Evolutionary conservation across 2,797 vertebrate genomes (phyloP), one percentile per base, ranked within the genome.

Genomic region (Luscinia megarhynchos): DNA sequence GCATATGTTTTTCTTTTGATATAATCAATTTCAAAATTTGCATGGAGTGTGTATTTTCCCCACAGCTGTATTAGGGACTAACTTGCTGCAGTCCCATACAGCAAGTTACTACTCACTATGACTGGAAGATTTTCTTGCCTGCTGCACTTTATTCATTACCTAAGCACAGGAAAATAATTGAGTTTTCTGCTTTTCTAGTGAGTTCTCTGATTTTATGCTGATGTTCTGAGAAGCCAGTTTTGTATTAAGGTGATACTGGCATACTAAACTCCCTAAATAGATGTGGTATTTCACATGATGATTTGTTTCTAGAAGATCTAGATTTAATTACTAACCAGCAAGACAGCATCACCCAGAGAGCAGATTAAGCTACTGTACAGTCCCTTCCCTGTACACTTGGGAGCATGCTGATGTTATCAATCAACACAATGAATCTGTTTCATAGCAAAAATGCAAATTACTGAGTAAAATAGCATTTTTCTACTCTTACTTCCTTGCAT

Each of bases 271-370:
- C 59, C 11, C 40, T 55, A 45, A 89, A 85, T 8, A 50, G 11
- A 8, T 53, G 51, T 69, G 17, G 11, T 92, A 51, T 91, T 92
- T 89, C 66, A 75, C 36, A 53, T 0, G 0, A 26, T 48, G 14
- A 32, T 46, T 94, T 89, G 29, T 87, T 91, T 85, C 51, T 78
- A 75, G 51, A 81, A 41, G 26, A n/a, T 53, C 32, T 36, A 63
- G 51, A 63, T 89, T 95, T 91, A 78, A 86, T 92, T 83, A 88
- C 43, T 84, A 85, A 79, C 45, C 43, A 76, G 46, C 54, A 50
- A 79, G 76, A 41, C 15, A 59, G 34, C 26, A 34, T 92, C 55
- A 87, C 40, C 36, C 62, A 34, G 40, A 77, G 58, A 59, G 45
- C 54, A 92, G 48, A 73, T 91, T 73, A 86, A 90, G 51, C 43